Conservation (phyloP, 2,797 vertebrate genomes). For the Taeniopygia guttata region DNA sequence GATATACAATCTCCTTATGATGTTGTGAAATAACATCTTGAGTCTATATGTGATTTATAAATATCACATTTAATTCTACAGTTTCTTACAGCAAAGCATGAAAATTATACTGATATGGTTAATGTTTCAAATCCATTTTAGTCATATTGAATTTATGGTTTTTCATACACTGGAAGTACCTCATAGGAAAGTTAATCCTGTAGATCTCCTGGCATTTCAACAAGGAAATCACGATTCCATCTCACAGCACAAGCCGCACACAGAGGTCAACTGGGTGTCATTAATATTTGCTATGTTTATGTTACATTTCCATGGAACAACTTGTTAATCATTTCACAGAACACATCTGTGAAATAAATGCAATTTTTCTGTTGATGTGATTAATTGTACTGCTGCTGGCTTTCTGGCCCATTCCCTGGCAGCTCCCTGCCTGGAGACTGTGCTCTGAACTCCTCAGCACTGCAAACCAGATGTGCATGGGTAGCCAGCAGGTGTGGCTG, state of each 20-base stretch:
- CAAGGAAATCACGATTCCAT: accelerated
- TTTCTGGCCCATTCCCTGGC: background rate
- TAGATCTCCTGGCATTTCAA: background rate
- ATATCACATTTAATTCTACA: background rate
- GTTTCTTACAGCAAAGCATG: background rate
- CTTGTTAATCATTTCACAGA: background rate
- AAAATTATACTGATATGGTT: background rate
- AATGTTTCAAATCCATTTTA: background rate
- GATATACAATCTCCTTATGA: background rate
- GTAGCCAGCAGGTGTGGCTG: background rate
- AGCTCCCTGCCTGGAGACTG: accelerated
- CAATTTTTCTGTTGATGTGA: background rate
- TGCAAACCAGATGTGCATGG: background rate
- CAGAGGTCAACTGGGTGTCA: background rate
- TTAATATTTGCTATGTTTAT: background rate
- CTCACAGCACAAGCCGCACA: background rate
- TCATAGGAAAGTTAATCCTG: background rate
- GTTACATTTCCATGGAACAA: background rate
- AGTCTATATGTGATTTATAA: background rate
- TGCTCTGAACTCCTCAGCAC: background rate
- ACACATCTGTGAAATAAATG: background rate
- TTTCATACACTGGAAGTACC: background rate
- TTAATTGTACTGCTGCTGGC: background rate
- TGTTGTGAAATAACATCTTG: background rate
- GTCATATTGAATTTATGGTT: background rate